Evolutionary conservation across 2,113 vertebrate species (phyloP).

Genomic region (Pandion haliaetus): DNA sequence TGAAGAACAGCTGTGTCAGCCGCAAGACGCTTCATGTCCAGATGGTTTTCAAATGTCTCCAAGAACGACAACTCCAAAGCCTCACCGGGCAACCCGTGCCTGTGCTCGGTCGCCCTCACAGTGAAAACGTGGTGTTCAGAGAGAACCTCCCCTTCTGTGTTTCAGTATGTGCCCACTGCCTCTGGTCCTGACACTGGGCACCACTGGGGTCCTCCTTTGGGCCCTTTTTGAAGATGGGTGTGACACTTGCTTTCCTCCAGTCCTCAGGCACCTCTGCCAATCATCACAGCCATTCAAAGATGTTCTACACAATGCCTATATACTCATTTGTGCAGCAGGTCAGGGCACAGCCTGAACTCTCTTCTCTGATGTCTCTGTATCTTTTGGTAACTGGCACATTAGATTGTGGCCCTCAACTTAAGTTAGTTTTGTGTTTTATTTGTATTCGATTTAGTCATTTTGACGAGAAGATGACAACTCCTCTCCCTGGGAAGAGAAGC

Average conservation of each 20-base stretch:
- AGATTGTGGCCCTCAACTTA: not conserved
- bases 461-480: not conserved
- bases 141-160: not conserved
- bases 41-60: not conserved
- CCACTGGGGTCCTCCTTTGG: not conserved
- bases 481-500: not conserved
- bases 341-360: accelerated
- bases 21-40: not conserved
- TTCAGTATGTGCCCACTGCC: not conserved
- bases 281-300: not conserved
- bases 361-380: not conserved
- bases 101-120: not conserved
- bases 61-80: not conserved
- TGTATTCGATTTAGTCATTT: not conserved
- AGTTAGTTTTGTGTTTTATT: not conserved
- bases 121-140: not conserved
- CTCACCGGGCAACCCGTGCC: not conserved
- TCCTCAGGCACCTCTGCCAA: not conserved
- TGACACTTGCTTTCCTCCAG: not conserved
- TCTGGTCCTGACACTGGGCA: not conserved
- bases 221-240: not conserved
- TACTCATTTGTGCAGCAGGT: not conserved
- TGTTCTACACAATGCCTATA: not conserved
- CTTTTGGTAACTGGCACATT: not conserved
- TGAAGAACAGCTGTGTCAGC: not conserved